These are phyloP conservation scores for Porphyrio hochstetteri DNA, from an alignment of 2,113 vertebrate species.

Conservation along the genomic window DNA sequence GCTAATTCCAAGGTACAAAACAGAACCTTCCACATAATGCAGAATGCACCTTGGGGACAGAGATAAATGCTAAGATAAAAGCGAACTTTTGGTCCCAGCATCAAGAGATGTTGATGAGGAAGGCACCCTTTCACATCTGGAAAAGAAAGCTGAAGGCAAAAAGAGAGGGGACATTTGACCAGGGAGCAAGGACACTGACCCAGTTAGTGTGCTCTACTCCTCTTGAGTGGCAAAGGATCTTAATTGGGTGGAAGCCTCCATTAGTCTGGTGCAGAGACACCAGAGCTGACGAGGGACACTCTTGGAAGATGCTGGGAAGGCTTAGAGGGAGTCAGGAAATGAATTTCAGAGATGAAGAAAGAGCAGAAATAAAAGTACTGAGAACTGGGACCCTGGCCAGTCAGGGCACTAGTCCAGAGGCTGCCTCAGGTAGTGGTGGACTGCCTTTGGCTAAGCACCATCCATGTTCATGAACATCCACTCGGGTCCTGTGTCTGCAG, in stretches of 20 bases:
- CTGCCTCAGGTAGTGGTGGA: neutral
- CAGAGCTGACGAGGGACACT: neutral
- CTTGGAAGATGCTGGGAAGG: neutral
- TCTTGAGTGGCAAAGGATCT: neutral
- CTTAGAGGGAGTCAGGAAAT: neutral
- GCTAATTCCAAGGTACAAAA: neutral
- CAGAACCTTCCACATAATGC: accelerated
- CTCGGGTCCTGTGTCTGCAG: neutral
- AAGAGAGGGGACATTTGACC: neutral
- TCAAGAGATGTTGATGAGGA: neutral
- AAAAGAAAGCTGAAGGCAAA: neutral
- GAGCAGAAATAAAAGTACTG: neutral
- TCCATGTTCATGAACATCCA: neutral
- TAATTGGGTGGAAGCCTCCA: neutral
- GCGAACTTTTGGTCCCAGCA: neutral
- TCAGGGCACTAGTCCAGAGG: neutral
- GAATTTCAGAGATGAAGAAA: neutral
- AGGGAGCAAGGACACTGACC: neutral
- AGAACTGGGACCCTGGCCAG: neutral
- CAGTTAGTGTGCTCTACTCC: accelerated
- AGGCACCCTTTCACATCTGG: neutral
- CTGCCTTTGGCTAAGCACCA: neutral
- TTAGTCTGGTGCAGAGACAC: neutral
- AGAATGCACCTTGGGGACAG: neutral
- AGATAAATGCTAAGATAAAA: neutral